Evolutionary conservation across 2,797 vertebrate genomes (phyloP), one percentile per base, ranked within the genome.

Genomic region (Enteromius trimaculatus): DNA sequence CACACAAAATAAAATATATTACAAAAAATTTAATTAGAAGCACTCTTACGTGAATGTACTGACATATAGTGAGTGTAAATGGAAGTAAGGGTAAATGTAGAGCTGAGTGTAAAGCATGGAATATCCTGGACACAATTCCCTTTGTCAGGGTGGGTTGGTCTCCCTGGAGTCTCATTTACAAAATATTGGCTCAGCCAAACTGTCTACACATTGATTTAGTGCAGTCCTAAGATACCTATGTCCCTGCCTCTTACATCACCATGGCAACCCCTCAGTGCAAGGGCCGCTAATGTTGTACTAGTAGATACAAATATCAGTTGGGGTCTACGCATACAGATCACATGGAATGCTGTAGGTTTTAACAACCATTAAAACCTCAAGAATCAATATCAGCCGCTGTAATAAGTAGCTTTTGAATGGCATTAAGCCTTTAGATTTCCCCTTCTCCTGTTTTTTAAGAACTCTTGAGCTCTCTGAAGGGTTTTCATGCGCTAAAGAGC

Each of bases 201-300:
- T 81, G 84, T 81, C 81, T 77, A 83, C 87, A 90, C 92, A 88
- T 88, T 88, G 90, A 91, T 86, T 91, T 89, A 88, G 76, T 92
- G 90, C 89, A 86, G 90, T 88, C 93, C 86, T 34, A 69, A 58
- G 89, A 91, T 92, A 91, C 88, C 68, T 21, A 82, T 55, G 65
- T 68, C 75, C 83, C 74, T 87, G 88, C 90, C 88, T 89, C 83
- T 88, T 86, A 79, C 17, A 91, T 95, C 87, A 23, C 93, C 93
- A 95, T 94, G 92, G 93, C 88, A 93, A 95, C 90, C 84, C 85
- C 80, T 88, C 85, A 77, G 87, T 89, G 88, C 88, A 86, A 89
- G 87, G 90, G 87, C 88, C 47, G 16, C 47, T 71, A 47, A 83
- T 70, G 74, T 71, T 65, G 71, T 76, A 42, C 74, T 69, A 31